Conservation (phyloP, 2,888 invertebrate genomes). For the Eurytoma californica region DNA sequence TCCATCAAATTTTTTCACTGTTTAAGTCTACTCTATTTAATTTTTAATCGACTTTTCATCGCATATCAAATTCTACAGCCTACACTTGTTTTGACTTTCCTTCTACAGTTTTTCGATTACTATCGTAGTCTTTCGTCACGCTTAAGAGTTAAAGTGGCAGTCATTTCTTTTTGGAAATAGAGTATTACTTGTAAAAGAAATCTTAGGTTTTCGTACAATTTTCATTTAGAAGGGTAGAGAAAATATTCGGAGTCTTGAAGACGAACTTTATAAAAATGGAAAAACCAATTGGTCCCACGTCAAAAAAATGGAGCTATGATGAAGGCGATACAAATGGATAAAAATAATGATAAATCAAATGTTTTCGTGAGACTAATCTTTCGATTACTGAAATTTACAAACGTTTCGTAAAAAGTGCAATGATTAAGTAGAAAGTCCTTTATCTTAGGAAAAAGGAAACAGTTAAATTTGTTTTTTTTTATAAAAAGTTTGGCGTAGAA, state of each 20-base stretch:
- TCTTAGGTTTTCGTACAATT: not conserved
- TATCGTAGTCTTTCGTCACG: slow-evolving; percentile 22
- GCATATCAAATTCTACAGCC: slow-evolving; percentile 40
- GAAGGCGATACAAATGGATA: no score
- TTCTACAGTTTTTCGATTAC: slow-evolving; percentile 21
- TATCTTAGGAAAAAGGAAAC: no score
- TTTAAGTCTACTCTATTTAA: slow-evolving; percentile 18
- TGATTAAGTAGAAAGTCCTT: no score
- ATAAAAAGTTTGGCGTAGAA: slow-evolving; percentile 50
- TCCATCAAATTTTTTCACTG: slow-evolving; percentile 4
- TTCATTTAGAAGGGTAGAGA: slow-evolving; percentile 9
- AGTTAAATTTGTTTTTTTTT: slow-evolving; percentile 7
- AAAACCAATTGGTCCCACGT: slow-evolving; percentile 50
- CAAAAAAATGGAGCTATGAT: slow-evolving; percentile 27
- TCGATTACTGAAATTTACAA: not conserved
- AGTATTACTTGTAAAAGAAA: slow-evolving; percentile 31
- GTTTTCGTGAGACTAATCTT: slow-evolving; percentile 17
- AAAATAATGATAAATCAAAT: no score
- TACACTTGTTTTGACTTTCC: slow-evolving; percentile 27
- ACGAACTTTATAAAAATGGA: not conserved
- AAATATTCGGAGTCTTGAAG: not conserved
- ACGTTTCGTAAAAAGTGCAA: no score
- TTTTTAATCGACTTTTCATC: slow-evolving; percentile 11
- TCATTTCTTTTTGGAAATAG: slow-evolving; percentile 43
- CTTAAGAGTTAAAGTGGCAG: slow-evolving; percentile 48